phyloP scores from a whole-genome alignment of 2,113 vertebrate species.

The Erythrocercus mccallii region DNA sequence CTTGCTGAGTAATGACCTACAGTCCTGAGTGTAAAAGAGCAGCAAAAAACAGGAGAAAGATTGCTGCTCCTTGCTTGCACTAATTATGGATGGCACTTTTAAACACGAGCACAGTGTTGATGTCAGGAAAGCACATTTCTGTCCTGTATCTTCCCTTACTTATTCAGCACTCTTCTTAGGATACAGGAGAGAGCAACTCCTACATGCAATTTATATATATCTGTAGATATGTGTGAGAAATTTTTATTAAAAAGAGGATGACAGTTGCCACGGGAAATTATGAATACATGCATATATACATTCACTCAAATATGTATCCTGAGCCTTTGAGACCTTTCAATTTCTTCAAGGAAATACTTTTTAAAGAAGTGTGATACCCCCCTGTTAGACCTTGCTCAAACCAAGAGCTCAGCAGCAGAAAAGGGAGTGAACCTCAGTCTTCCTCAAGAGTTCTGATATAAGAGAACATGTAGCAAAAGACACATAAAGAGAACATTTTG shows the following conservation, averaged over 20 bases:
- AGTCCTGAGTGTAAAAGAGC: neutral
- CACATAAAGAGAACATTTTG: neutral
- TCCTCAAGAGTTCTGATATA: neutral
- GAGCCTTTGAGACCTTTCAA: neutral
- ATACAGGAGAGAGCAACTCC: slow-evolving; percentile 23
- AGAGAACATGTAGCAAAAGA: neutral
- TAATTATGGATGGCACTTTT: neutral
- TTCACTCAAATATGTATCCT: neutral
- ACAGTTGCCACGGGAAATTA: slow-evolving; percentile 23
- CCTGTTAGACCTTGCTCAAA: neutral
- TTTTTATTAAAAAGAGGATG: slow-evolving; percentile 39
- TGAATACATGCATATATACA: neutral
- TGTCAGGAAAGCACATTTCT: neutral
- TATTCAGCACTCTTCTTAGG: neutral
- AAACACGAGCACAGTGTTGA: neutral
- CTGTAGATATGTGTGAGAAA: neutral
- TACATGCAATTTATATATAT: slow-evolving; percentile 38
- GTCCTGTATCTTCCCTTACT: neutral
- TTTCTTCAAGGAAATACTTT: neutral
- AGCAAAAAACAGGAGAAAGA: neutral
- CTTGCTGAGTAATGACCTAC: neutral
- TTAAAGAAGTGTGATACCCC: neutral
- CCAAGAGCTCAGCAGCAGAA: neutral
- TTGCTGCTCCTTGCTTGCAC: rapidly evolving
- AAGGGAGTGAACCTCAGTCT: neutral